Evolutionary conservation across 2,797 vertebrate species (phyloP), one percentile per base, ranked within the genome.

Genomic region (Chromis chromis): DNA sequence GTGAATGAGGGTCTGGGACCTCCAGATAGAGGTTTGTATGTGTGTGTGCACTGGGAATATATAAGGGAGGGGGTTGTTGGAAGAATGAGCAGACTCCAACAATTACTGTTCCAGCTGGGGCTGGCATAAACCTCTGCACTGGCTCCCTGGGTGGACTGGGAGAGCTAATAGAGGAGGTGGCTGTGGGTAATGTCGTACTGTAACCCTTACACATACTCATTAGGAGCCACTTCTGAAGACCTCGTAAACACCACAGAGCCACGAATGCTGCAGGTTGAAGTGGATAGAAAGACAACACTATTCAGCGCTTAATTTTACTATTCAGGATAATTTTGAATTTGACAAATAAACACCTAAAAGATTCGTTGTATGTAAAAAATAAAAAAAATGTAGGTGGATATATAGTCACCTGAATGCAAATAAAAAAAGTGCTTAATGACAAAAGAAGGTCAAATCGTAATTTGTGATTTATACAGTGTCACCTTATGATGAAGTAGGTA

Each of bases 241-340:
- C 92, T 93, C 91, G 78, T 94, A 94, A 95, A 95, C 94, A 94
- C 93, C 81, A 86, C 85, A 75, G 77, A 93, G 90, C 76, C 81
- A 69, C 69, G 78, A 79, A 84, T 52, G 81, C 80, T 76, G 83
- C 80, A 88, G 86, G 86, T 70, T 1, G 3, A 40, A 72, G 55
- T 59, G 54, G 65, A 65, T 1, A 40, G 70, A 82, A 86, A 78
- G 61, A 72, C 10, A 83, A 68, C 42, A 50, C 46, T 21, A 22
- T 6, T 50, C 28, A 42, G 71, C 5, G 17, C 72, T 19, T 67
- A 22, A 48, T 69, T 85, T 86, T 82, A 74, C 62, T 56, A 57
- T 62, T 54, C 24, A 31, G 40, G 24, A 40, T 62, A 64, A 56
- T 65, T 70, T 70, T 55, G 25, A 58, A 76, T 57, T 76, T 44